phyloP scores from a whole-genome alignment of 2,113 vertebrate species.

The Apus apus region DNA sequence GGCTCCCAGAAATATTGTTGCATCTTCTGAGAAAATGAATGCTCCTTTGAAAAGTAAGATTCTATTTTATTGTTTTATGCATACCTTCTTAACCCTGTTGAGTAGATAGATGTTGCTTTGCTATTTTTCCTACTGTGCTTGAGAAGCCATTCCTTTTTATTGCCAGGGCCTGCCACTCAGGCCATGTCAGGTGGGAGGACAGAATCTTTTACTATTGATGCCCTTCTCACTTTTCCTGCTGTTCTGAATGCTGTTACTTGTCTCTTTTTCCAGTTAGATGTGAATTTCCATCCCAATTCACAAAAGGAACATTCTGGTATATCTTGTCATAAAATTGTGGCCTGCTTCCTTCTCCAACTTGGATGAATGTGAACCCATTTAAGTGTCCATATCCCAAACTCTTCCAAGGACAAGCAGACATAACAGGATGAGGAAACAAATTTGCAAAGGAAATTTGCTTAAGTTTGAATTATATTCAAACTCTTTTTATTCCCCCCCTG shows the following conservation, averaged over 20 bases:
- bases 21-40: not conserved
- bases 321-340: not conserved
- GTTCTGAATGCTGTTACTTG: not conserved
- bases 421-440: not conserved
- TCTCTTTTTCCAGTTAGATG: not conserved
- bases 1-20: not conserved
- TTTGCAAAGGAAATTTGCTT: not conserved
- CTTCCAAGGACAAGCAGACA: not conserved
- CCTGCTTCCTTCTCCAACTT: not conserved
- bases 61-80: not conserved
- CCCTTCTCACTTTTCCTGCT: not conserved
- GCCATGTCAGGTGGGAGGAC: not conserved
- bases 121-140: not conserved
- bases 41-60: not conserved
- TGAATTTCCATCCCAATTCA: not conserved
- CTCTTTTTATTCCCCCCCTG: not conserved
- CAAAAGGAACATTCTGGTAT: not conserved
- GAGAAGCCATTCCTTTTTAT: not conserved
- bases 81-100: not conserved
- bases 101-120: not conserved
- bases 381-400: not conserved
- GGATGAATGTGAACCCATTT: not conserved
- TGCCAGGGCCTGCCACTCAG: not conserved
- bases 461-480: not conserved
- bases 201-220: not conserved